Base-by-base conservation (phyloP, 1,140 invertebrate genomes). In the Drosophila bipectinata region DNA sequence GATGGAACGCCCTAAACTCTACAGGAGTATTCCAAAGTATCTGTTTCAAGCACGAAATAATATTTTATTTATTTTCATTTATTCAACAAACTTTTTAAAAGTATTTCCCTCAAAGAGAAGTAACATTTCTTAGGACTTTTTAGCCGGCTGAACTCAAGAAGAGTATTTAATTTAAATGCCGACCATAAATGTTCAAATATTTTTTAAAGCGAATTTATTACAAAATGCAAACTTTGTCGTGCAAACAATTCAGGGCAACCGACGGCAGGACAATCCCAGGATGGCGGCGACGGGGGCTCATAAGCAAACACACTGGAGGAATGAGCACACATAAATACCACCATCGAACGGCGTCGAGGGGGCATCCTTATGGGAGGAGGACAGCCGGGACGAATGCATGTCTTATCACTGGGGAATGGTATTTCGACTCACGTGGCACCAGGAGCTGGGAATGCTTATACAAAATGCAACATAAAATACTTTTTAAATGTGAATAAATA, bases 381-480 rank as follows among this genome's bases (percentile, higher is more conserved):
- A 5, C 8, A 44, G 10, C 2, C 34, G 34, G 34, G 10, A 48
- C 58, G 52, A 78, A 72, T 87, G 82, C 82, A 88, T 79, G 75
- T 88, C 82, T 87, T 88, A 83, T 83, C 79, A 49, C 52, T 48
- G 84, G 49, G 78, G 58, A 59, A 83, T 72, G 72, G 61, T 54
- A 59, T 76, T 60, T 75, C 55, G 61, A 64, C 56, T 81, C 56
- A 51, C 61, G 48, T 66, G 62, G 64, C 61, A 32, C 32, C 53
- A 8, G 21, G 15, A 63, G 21, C 26, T 8, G 62, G 45, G 66
- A 85, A 68, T 88, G 73, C 82, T 66, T 81, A 78, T 77, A 49
- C 77, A 61, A 82, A 87, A 87, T 87, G 83, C 71, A 83, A 68
- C 83, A 88, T 88, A 85, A 85, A 85, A 85, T 88, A 76, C 83